phyloP scores from a whole-genome alignment of 2,113 vertebrate species.

The Paradoxurus hermaphroditus region DNA sequence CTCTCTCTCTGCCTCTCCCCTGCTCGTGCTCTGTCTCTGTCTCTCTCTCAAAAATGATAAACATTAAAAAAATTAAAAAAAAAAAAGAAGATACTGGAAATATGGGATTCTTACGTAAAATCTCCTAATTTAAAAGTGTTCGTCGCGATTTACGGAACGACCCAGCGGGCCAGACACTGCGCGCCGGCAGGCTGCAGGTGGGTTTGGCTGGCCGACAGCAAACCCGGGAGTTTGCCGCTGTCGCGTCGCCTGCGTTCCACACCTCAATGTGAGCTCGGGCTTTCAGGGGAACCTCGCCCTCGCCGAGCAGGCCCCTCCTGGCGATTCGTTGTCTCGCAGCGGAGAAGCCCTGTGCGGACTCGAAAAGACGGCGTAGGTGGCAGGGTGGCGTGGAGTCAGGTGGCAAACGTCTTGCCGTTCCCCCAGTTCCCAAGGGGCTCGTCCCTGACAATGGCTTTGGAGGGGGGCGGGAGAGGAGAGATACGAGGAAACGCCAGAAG shows the following conservation, averaged over 20 bases:
- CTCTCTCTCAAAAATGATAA: too few species aligned
- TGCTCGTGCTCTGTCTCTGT: too few species aligned
- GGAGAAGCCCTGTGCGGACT: background rate
- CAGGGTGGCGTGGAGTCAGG: background rate
- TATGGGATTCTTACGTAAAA: background rate
- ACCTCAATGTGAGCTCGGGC: background rate
- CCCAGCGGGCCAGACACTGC: background rate
- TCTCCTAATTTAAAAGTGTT: background rate
- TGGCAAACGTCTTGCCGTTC: background rate
- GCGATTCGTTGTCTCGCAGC: background rate
- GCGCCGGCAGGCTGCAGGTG: background rate
- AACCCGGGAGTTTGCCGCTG: background rate
- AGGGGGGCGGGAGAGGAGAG: rapidly evolving
- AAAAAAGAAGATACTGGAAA: too few species aligned
- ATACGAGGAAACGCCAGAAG: rapidly evolving
- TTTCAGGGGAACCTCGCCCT: rapidly evolving
- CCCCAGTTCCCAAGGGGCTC: background rate
- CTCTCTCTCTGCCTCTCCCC: too few species aligned
- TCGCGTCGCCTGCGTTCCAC: background rate
- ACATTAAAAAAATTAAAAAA: too few species aligned
- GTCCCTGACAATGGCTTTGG: background rate
- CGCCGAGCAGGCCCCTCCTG: background rate
- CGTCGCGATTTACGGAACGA: background rate
- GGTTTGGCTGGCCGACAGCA: background rate
- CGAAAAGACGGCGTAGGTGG: rapidly evolving